Evolutionary conservation across 1,140 invertebrate species (phyloP).

Genomic region (Papilio dardanus): DNA sequence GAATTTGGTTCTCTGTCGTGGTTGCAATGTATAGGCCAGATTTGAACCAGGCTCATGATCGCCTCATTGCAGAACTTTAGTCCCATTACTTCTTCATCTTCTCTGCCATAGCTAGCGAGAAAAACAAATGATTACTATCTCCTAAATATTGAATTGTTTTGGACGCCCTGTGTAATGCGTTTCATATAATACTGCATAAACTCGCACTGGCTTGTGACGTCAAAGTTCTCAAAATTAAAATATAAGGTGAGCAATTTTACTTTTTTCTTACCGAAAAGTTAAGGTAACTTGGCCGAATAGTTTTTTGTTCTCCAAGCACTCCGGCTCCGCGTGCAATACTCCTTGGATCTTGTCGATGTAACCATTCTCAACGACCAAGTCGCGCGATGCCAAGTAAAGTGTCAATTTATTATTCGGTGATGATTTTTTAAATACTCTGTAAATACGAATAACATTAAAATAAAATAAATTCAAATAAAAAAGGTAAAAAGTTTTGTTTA

Average conservation of each 20-base stretch:
- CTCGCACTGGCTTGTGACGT: no score
- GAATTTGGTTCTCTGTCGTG: slow-evolving; percentile 85
- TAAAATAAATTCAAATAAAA: not conserved
- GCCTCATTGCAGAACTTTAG: slow-evolving; percentile 96
- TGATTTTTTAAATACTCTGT: slow-evolving; percentile 85
- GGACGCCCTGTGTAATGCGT: no score
- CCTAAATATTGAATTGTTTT: not conserved
- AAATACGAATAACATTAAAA: slow-evolving; percentile 21
- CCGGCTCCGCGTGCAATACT: slow-evolving; percentile 90
- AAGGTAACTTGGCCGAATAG: slow-evolving; percentile 93
- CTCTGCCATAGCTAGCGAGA: slow-evolving; percentile 89
- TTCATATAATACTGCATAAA: no score
- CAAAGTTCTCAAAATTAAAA: no score
- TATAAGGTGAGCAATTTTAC: no score
- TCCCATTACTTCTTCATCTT: slow-evolving; percentile 97
- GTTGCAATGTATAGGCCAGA: slow-evolving; percentile 86
- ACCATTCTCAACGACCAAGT: slow-evolving; percentile 88
- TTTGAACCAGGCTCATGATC: slow-evolving; percentile 92
- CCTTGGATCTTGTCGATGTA: slow-evolving; percentile 90
- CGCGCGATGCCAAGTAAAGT: slow-evolving; percentile 90
- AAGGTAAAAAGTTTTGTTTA: slow-evolving; percentile 44
- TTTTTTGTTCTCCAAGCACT: slow-evolving; percentile 88
- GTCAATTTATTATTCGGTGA: slow-evolving; percentile 92
- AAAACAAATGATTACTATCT: slow-evolving; percentile 28
- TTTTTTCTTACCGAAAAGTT: slow-evolving; percentile 90